Base-by-base conservation (phyloP, 2,888 invertebrate genomes). In the Amiota mariae region DNA sequence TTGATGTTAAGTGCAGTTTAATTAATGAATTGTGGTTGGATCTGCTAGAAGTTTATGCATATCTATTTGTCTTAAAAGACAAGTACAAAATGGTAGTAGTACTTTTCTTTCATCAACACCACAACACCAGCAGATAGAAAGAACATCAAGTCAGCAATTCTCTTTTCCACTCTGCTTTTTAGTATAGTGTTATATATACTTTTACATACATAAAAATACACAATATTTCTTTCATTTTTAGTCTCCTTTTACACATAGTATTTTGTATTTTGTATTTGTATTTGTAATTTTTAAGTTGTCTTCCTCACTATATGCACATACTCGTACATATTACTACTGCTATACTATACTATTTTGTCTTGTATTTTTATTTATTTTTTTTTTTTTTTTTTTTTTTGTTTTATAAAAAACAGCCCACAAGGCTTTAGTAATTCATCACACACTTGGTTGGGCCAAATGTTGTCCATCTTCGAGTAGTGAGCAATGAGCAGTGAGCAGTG, bases 1-100 rank as follows among this genome's bases (percentile, higher is more conserved):
- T 86, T 88, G 88, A 87, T 85, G 87, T 87, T 87, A 87, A 88
- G 88, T 87, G 86, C 85, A 84, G 84, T 87, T 87, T 87, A 87
- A 87, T 87, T 87, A 87, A 88, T 87, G 88, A 87, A 84, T 87
- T 87, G 83, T 86, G 80, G 81, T 75, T 77, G 67, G 49, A 59
- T 20, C 59, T 11, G 11, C 59, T 15, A 20, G 57, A 15, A 18
- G n/a, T 59, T 20, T 9, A 8, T 59, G 59, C 59, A 20, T 15
- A 59, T 18, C 20, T 59, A 20, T 20, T 15, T 59, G 20, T 15
- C 59, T 12, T 20, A 24, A 24, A 24, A 24, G 24, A n/a, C n/a
- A n/a, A 11, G 59, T 59, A 59, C 18, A 12, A 59, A 15, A 8
- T 54, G 13, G 54, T 54, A 20, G 59, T 20, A 20, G 59, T 20